phyloP scores from a whole-genome alignment of 2,797 vertebrate genomes.

The Brachyrhaphis roseni region DNA sequence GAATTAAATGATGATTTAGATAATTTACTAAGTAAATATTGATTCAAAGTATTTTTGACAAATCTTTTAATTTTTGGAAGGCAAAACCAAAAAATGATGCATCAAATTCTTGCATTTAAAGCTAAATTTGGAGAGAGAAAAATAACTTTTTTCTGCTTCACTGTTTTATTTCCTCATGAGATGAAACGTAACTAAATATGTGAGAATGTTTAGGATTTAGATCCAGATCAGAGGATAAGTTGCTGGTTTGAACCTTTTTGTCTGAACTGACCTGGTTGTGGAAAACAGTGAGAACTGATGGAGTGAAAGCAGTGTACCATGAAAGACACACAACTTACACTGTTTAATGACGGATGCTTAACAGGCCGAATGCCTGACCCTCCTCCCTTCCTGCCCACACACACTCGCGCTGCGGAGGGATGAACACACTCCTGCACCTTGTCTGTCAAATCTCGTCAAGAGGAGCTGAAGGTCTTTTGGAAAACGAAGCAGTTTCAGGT shows the following conservation, averaged over 20 bases:
- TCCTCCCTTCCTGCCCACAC: slow-evolving; percentile 28
- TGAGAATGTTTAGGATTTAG: background rate
- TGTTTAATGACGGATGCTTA: slow-evolving; percentile 72
- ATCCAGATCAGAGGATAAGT: background rate
- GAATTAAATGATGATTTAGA: background rate
- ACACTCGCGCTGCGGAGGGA: slow-evolving; percentile 24
- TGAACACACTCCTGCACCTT: slow-evolving; percentile 41
- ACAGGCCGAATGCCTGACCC: slow-evolving; percentile 66
- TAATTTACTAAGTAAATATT: background rate
- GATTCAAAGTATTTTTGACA: background rate
- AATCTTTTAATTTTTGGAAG: background rate
- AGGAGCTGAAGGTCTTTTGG: slow-evolving; percentile 50
- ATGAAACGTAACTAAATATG: background rate
- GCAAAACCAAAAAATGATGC: background rate
- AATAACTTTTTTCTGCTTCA: background rate
- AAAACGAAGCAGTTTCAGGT: slow-evolving; percentile 6
- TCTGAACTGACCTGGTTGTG: slow-evolving; percentile 23
- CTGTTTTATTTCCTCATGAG: background rate
- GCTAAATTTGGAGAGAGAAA: background rate
- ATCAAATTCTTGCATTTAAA: background rate
- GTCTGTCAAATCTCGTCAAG: slow-evolving; percentile 55
- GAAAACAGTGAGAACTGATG: slow-evolving; percentile 15
- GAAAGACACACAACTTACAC: slow-evolving; percentile 65
- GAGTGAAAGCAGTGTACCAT: slow-evolving; percentile 53
- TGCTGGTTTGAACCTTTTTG: background rate